Evolutionary conservation across 2,797 vertebrate species (phyloP).

Genomic region (Poecilia picta): DNA sequence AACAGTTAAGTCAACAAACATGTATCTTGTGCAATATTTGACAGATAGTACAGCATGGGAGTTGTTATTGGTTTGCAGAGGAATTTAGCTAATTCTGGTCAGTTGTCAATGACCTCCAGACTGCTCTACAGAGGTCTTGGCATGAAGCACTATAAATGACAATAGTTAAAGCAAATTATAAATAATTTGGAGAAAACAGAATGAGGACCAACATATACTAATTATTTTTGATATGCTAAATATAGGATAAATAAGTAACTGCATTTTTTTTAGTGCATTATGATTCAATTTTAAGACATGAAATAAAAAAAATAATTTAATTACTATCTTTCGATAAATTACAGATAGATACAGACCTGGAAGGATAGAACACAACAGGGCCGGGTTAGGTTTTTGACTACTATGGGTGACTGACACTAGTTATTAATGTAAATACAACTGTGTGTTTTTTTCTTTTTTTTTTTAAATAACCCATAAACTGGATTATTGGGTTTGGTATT

Average conservation of each 20-base stretch:
- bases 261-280: not conserved
- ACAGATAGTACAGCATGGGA: not conserved
- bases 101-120: not conserved
- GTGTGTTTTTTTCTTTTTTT: too few relatives aligned
- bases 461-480: not conserved
- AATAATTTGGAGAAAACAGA: constrained; percentile 27
- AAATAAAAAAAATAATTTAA: not conserved
- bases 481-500: not conserved
- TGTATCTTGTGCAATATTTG: constrained; percentile 26
- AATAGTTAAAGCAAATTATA: constrained; percentile 29
- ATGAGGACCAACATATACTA: constrained; percentile 33
- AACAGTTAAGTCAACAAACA: constrained; percentile 60
- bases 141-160: not conserved
- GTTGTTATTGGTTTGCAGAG: constrained; percentile 10
- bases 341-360: not conserved
- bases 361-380: not conserved
- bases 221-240: constrained; percentile 12
- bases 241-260: constrained; percentile 13
- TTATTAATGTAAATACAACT: not conserved
- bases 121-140: not conserved
- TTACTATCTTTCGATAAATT: not conserved
- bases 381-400: not conserved
- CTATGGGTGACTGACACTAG: not conserved
- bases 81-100: constrained; percentile 4
- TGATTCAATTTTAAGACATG: not conserved